phyloP scores from a whole-genome alignment of 2,797 vertebrate genomes.

The Phyllotis vaccarum region DNA sequence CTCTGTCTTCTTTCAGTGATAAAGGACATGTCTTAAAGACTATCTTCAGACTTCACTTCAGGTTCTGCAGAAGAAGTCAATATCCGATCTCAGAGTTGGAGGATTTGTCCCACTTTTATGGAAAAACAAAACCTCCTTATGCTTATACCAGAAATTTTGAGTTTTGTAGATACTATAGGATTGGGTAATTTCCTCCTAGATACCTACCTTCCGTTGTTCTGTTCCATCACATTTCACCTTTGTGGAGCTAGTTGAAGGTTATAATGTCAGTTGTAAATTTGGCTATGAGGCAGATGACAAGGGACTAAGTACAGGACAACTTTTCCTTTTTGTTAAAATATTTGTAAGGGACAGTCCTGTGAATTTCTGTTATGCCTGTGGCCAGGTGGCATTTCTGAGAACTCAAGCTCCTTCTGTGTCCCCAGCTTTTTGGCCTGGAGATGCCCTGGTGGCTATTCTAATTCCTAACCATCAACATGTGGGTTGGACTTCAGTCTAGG shows the following conservation, averaged over 20 bases:
- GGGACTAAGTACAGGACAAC: not conserved
- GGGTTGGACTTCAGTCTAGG: not conserved
- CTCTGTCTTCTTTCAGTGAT: conserved; percentile 33
- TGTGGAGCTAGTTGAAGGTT: not conserved
- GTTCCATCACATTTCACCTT: conserved; percentile 12
- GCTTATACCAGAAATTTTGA: conserved; percentile 41
- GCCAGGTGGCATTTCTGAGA: not conserved
- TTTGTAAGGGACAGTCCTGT: not conserved
- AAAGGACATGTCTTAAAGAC: conserved; percentile 17
- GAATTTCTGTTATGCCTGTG: not conserved
- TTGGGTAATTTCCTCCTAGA: not conserved
- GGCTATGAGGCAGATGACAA: conserved; percentile 1
- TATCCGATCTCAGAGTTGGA: conserved; percentile 43
- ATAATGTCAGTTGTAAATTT: not conserved
- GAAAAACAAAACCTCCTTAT: not conserved
- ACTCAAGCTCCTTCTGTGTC: not conserved
- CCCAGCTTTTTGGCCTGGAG: not conserved
- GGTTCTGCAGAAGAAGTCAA: conserved; percentile 14
- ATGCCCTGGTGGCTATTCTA: rapidly evolving
- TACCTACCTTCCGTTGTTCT: too few relatives aligned
- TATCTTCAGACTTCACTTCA: not conserved
- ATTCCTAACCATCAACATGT: rapidly evolving
- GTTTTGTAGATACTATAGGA: conserved; percentile 44
- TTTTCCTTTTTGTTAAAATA: not conserved
- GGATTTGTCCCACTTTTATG: conserved; percentile 35